Base-by-base conservation (phyloP, 2,888 invertebrate species). In the Machimus atricapillus region DNA sequence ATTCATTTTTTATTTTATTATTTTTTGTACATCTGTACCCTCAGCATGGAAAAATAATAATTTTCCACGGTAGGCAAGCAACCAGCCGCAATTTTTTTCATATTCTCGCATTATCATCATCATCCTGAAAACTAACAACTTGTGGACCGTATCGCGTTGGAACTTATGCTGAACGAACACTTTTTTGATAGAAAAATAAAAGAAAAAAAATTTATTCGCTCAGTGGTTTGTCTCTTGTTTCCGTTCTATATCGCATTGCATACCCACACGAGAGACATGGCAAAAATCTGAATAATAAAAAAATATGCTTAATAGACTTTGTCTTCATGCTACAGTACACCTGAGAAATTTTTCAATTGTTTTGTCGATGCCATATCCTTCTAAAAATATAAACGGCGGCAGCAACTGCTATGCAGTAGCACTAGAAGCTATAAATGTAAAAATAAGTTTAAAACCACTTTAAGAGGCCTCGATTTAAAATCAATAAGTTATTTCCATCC, bases 321-420 rank as follows among this genome's bases (percentile, higher is more conserved):
- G 46, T 81, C 81, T 81, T 81, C 81, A 81, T 52, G 81, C 81
- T 81, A 81, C 81, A 81, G 81, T 52, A 81, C 81, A 81, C 56
- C 52, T 56, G 52, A 81, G 81, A 56, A 81, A 81, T 81, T 23
- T 81, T 34, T 81, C 81, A 56, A 81, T 81, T 81, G 81, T 81
- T 81, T 81, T 81, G 23, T 81, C 81, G 52, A 81, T 81, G 56
- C 12, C 66, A 66, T 52, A 52, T 66, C 66, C 27, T 31, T 52
- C 81, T 81, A 56, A 52, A 81, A 81, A 56, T 81, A 56, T 31
- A 56, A 66, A n/a, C 34, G 14, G 76, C 37, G 8, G 14, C 43
- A 46, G 43, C 4, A 4, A 46, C 3, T 5, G 3, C 16, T 46
- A 3, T 58, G 23, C 9, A 12, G 23, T 19, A 66, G 23, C 7